These are phyloP conservation scores for Liasis olivaceus DNA, from an alignment of 2,797 vertebrate genomes.

Conservation along the genomic window DNA sequence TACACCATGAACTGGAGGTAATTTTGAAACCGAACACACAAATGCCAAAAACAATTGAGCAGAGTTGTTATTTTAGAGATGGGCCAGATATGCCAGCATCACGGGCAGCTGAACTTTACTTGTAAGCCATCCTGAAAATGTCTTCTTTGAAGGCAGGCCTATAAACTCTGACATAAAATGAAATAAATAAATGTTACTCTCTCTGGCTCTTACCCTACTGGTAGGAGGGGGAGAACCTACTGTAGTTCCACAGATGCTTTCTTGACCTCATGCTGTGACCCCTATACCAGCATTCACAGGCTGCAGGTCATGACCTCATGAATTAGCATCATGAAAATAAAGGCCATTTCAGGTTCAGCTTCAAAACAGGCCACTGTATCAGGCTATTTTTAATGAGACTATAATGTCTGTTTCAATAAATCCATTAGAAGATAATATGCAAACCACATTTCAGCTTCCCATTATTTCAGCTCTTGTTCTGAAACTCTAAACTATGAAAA, in stretches of 20 bases:
- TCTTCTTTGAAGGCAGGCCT: background rate
- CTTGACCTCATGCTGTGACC: constrained; percentile 70
- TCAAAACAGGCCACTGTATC: constrained; percentile 57
- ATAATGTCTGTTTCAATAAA: constrained; percentile 49
- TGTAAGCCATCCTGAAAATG: background rate
- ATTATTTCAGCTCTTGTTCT: constrained; percentile 55
- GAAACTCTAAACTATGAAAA: constrained; percentile 44
- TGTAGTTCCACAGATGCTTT: constrained; percentile 55
- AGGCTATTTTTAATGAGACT: constrained; percentile 44
- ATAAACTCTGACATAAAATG: background rate
- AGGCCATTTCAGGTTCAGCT: constrained; percentile 64
- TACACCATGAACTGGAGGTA: background rate
- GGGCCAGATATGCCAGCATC: constrained; percentile 49
- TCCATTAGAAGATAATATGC: constrained; percentile 53
- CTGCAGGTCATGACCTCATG: constrained; percentile 70
- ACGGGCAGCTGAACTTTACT: constrained; percentile 42
- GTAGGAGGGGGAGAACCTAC: background rate
- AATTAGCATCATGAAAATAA: constrained; percentile 71
- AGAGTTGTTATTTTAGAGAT: constrained; percentile 4
- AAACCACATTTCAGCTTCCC: constrained; percentile 53
- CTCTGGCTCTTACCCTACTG: constrained; percentile 6
- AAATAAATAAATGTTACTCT: constrained; percentile 21
- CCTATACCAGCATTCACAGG: constrained; percentile 72
- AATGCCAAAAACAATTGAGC: background rate
- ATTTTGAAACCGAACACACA: background rate